phyloP scores from a whole-genome alignment of 1,140 invertebrate species.

The Hypsibius dujardini region DNA sequence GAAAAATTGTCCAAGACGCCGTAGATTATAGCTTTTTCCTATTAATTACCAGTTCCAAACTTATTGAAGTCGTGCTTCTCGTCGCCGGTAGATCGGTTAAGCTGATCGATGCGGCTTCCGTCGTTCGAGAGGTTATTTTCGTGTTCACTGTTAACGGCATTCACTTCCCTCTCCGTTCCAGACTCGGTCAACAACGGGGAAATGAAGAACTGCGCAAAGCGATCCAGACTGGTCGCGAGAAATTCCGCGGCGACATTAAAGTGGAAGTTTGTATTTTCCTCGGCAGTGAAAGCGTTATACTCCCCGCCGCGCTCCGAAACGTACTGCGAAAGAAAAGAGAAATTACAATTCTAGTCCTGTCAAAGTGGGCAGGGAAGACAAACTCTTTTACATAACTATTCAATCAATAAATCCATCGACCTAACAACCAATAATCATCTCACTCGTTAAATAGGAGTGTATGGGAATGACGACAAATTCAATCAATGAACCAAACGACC shows the following conservation, averaged over 20 bases:
- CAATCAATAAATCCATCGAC: too few species aligned
- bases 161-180: constrained; percentile 74
- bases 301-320: constrained; percentile 68
- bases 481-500: too few species aligned
- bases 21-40: too few species aligned
- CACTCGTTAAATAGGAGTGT: too few species aligned
- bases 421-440: too few species aligned
- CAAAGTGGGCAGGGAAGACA: not conserved
- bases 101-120: constrained; percentile 31
- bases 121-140: constrained; percentile 59
- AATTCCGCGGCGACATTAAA: constrained; percentile 47
- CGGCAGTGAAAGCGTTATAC: constrained; percentile 69
- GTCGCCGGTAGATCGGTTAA: constrained; percentile 60
- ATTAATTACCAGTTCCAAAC: constrained; percentile 59
- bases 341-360: too few species aligned
- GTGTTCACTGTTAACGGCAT: constrained; percentile 86
- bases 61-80: constrained; percentile 64
- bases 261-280: constrained; percentile 77
- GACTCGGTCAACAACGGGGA: constrained; percentile 71
- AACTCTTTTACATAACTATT: too few species aligned
- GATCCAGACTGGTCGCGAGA: constrained; percentile 21
- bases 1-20: too few species aligned
- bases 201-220: constrained; percentile 90
- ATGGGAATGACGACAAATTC: too few species aligned
- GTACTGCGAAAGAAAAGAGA: constrained; percentile 39